Evolutionary conservation across 2,888 invertebrate species (phyloP).

Genomic region (Thera obeliscata): DNA sequence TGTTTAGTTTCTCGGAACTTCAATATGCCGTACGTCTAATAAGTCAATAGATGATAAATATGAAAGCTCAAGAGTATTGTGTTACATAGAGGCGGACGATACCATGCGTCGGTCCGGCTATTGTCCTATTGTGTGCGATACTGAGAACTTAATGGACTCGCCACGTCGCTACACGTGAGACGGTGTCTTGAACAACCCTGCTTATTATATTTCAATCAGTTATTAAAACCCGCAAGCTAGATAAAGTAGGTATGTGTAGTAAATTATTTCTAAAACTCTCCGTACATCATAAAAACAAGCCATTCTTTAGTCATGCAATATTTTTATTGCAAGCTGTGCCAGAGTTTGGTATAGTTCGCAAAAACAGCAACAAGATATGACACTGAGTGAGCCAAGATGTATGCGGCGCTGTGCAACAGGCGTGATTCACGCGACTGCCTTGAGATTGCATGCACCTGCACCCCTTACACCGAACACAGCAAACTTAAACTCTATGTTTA

Average conservation of each 20-base stretch:
- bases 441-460: conserved; percentile 72
- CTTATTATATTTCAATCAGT: conserved; percentile 1
- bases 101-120: conserved; percentile 53
- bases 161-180: conserved; percentile 42
- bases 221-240: neutral
- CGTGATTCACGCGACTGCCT: conserved; percentile 73
- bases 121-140: conserved; percentile 72
- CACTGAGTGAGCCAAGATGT: conserved; percentile 73
- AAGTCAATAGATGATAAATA: conserved; percentile 22
- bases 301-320: conserved; percentile 21
- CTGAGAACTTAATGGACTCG: conserved; percentile 78
- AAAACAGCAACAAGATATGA: conserved; percentile 67
- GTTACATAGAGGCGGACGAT: conserved; percentile 61
- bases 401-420: conserved; percentile 72
- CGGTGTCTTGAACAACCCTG: conserved; percentile 11
- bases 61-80: conserved; percentile 49
- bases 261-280: conserved; percentile 4
- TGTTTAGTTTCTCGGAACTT: neutral
- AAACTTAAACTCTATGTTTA: conserved; percentile 47
- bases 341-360: conserved; percentile 41
- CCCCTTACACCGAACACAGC: conserved; percentile 38
- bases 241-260: neutral
- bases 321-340: conserved; percentile 23
- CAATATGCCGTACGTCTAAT: conserved; percentile 3
- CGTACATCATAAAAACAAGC: conserved; percentile 23